Evolutionary conservation across 1,140 invertebrate genomes (phyloP), one percentile per base, ranked within the genome.

Genomic region (Psilanteris sp.): DNA sequence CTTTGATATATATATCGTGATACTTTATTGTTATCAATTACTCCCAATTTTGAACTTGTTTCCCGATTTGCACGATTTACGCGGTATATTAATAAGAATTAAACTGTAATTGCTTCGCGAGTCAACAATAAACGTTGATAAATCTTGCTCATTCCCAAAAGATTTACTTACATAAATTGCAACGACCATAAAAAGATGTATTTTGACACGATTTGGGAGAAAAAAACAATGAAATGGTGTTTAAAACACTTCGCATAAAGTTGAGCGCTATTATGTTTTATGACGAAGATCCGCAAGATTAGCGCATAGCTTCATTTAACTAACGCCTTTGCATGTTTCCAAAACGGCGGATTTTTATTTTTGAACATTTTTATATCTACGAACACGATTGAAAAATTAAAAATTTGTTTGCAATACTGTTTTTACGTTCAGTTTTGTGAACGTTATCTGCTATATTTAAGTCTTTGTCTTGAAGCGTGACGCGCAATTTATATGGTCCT

Each of bases 281-380:
- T 22, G 32, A 18, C 34, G 24, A 31, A 55, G 52, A 55, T 55
- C 26, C 34, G 34, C 29, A 20, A 55, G 52, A 55, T 55, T 41
- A 31, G 26, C 27, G 34, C 32, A 34, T n/a, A 41, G 24, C 26
- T 55, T 55, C 24, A 31, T 55, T 55, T 41, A 27, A 11, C 32
- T 27, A 18, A 54, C 41, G 20, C 55, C 13, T 44, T 43, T 43
- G 16, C 27, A 18, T 41, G 14, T 13, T 55, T 9, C 13, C 24
- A 14, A 37, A 54, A 26, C 4, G 22, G 26, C 4, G 22, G 48
- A 37, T 26, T 15, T 5, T 15, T 37, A 41, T 41, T 55, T 55
- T 41, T 26, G 18, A 20, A 5, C 18, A 20, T 5, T 2, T 20
- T 5, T 20, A n/a, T n/a, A n/a, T n/a, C n/a, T n/a, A n/a, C 36